These are phyloP conservation scores for Xylota sylvarum DNA, from an alignment of 2,888 invertebrate species.

Conservation along the genomic window DNA sequence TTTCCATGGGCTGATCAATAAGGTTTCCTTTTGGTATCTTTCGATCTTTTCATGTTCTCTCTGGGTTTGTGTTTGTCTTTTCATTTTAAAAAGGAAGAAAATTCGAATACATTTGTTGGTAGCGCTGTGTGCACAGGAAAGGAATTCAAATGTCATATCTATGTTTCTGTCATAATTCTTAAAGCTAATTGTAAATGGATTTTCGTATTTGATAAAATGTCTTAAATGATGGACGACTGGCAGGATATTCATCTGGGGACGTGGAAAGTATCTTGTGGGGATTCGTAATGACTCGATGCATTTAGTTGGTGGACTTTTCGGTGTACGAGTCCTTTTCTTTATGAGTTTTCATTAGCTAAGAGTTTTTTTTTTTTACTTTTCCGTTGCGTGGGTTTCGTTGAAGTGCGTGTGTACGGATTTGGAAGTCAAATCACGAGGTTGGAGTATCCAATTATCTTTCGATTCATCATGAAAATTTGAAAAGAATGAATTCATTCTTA, in stretches of 20 bases:
- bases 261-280: neutral
- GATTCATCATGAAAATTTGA: too few relatives aligned
- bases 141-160: conserved; percentile 43
- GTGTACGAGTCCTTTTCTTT: neutral
- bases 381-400: too few relatives aligned
- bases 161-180: conserved; percentile 50
- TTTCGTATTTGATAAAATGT: conserved; percentile 13
- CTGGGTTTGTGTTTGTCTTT: neutral
- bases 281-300: conserved; percentile 4
- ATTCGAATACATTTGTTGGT: neutral
- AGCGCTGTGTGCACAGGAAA: neutral
- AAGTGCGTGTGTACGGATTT: too few relatives aligned
- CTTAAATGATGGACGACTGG: conserved; percentile 23
- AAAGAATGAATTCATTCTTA: too few relatives aligned
- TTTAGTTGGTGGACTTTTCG: neutral
- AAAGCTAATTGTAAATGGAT: conserved; percentile 56
- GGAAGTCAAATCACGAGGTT: too few relatives aligned
- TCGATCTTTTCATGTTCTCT: conserved; percentile 23
- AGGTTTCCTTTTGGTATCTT: conserved; percentile 8
- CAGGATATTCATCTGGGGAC: conserved; percentile 23
- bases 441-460: too few relatives aligned
- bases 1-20: conserved; percentile 30
- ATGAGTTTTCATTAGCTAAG: too few relatives aligned
- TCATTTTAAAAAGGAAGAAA: neutral
- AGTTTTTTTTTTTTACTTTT: too few relatives aligned